Evolutionary conservation across 2,888 invertebrate species (phyloP).

Genomic region (Dexiosoma caninum): DNA sequence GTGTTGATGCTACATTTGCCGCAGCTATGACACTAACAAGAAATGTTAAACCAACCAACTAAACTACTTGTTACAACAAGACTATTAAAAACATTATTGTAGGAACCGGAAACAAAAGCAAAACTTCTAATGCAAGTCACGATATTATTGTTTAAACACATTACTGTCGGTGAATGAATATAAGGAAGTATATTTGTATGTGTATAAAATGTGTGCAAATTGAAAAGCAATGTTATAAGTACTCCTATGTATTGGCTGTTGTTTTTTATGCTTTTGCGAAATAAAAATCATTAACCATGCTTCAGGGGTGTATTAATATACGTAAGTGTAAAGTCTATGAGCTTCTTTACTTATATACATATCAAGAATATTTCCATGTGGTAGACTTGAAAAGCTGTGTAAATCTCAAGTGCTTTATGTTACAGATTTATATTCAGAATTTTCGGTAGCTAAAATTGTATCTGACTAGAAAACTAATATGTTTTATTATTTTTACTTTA

Average conservation of each 20-base stretch:
- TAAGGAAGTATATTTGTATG: background rate
- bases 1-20: constrained; percentile 20
- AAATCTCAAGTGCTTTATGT: no score
- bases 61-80: constrained; percentile 1
- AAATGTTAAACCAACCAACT: background rate
- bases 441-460: no score
- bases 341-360: no score
- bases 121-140: constrained; percentile 18
- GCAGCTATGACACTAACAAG: constrained; percentile 14
- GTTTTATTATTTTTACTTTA: no score
- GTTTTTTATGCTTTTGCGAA: background rate
- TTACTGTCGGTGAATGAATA: background rate
- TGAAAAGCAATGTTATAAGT: background rate
- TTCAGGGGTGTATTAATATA: no score
- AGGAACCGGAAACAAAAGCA: constrained; percentile 29
- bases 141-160: constrained; percentile 28
- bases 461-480: no score
- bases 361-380: no score
- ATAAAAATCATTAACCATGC: constrained; percentile 12
- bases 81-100: constrained; percentile 5
- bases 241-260: no score
- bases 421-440: no score
- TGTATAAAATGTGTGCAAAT: background rate
- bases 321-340: no score
- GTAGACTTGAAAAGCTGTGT: no score